These are phyloP conservation scores for Zhengitettix transpicula DNA, from an alignment of 2,888 invertebrate species.

Conservation along the genomic window DNA sequence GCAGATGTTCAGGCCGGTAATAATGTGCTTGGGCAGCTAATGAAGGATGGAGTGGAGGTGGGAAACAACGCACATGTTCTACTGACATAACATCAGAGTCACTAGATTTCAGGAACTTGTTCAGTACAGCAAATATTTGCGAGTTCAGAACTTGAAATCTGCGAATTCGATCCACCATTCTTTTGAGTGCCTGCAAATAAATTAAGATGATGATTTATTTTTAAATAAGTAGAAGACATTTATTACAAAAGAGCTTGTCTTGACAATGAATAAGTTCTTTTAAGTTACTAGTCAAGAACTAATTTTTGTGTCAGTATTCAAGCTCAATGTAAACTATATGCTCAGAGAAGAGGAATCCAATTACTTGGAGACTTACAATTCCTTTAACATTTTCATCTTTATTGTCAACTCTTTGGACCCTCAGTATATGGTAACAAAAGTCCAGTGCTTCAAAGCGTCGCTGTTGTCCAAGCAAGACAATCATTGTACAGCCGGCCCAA, in stretches of 20 bases:
- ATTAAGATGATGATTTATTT: background rate
- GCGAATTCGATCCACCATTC: conserved; percentile 94
- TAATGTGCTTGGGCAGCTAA: conserved; percentile 41
- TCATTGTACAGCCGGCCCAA: conserved; percentile 97
- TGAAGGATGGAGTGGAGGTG: conserved; percentile 76
- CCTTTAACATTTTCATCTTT: conserved; percentile 91
- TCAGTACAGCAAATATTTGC: conserved; percentile 89
- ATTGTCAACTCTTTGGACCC: conserved; percentile 89
- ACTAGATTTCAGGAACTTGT: conserved; percentile 81
- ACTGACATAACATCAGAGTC: conserved; percentile 66
- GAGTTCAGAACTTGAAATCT: conserved; percentile 97
- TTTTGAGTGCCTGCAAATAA: conserved; percentile 61
- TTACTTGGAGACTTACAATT: conserved; percentile 51
- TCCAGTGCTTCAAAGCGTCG: conserved; percentile 91
- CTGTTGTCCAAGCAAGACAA: conserved; percentile 87
- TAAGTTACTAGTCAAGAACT: no score
- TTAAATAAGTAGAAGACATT: background rate
- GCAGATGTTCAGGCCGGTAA: conserved; percentile 32
- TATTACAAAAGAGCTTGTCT: background rate
- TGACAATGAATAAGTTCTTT: no score
- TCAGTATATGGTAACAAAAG: conserved; percentile 93
- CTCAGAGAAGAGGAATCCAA: background rate
- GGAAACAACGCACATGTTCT: conserved; percentile 93
- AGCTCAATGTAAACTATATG: no score
- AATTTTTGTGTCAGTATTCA: no score